A percentile compares a stretch with the other conserved stretches of the same genome.
Conservation (phyloP, 2,113 vertebrate species). For the Dromiciops gliroides region DNA sequence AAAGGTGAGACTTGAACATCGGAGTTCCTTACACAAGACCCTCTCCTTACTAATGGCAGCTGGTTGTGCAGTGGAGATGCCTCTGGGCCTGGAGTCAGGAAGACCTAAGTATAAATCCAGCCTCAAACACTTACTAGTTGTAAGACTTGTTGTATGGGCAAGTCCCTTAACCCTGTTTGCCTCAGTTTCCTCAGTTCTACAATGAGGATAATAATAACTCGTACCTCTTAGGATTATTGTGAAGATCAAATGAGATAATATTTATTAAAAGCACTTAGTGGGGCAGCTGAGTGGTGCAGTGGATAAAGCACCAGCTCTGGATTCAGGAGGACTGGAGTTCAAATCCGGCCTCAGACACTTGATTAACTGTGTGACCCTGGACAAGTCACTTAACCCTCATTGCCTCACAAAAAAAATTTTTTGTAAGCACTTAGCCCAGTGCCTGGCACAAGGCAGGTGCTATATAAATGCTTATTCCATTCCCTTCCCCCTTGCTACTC, state of each 20-base stretch:
- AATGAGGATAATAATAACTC: background rate
- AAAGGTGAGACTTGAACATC: background rate
- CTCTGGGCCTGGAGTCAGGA: background rate
- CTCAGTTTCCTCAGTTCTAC: background rate
- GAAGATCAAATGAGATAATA: background rate
- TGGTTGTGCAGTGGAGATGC: background rate
- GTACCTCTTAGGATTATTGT: background rate
- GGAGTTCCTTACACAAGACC: background rate
- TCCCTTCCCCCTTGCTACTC: background rate
- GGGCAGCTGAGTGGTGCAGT: too few relatives aligned
- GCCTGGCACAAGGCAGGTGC: background rate
- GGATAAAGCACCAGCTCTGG: too few relatives aligned
- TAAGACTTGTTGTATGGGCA: background rate
- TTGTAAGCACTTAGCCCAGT: background rate
- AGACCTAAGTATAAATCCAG: background rate
- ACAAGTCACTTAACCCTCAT: too few relatives aligned
- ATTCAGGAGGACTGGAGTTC: too few relatives aligned
- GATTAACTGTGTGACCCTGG: too few relatives aligned
- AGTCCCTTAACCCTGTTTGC: background rate
- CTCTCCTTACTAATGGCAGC: background rate
- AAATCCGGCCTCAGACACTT: too few relatives aligned
- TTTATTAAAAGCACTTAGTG: background rate
- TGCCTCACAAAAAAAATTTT: too few relatives aligned
- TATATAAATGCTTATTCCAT: background rate
- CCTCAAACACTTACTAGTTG: background rate